These are phyloP conservation scores for Phortica okadai DNA, from an alignment of 2,888 invertebrate genomes.

Conservation along the genomic window DNA sequence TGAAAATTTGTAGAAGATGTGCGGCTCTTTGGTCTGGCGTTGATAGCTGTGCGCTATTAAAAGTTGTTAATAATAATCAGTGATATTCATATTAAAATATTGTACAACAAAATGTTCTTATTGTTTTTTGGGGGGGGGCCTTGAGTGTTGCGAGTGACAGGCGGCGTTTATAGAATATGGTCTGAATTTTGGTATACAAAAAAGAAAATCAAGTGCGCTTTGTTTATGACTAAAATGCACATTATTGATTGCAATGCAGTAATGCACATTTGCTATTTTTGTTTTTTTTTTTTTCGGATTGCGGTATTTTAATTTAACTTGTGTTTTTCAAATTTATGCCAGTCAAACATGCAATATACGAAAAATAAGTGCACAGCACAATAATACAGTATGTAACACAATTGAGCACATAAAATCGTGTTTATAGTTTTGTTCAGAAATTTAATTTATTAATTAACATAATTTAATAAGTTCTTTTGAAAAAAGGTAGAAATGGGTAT, in stretches of 20 bases:
- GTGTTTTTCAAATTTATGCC: slow-evolving; percentile 7
- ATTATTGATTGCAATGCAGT: not conserved
- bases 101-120: not conserved
- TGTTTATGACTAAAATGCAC: not conserved
- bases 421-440: too few species aligned
- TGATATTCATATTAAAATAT: slow-evolving; percentile 6
- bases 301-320: slow-evolving; percentile 5
- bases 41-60: not conserved
- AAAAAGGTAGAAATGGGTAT: too few species aligned
- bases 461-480: too few species aligned
- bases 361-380: not conserved
- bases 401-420: too few species aligned
- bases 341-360: slow-evolving; percentile 18
- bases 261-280: not conserved
- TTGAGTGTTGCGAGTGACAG: not conserved
- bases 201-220: not conserved
- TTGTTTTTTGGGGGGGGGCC: not conserved
- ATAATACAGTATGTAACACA: too few species aligned
- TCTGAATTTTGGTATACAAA: too few species aligned
- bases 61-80: slow-evolving; percentile 5
- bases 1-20: not conserved
- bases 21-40: slow-evolving; percentile 12
- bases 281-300: not conserved
- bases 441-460: too few species aligned
- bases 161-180: not conserved